A percentile compares a stretch with the other conserved stretches of the same genome.
Conservation (phyloP, 2,113 vertebrate species). For the Fulmarus glacialis region DNA sequence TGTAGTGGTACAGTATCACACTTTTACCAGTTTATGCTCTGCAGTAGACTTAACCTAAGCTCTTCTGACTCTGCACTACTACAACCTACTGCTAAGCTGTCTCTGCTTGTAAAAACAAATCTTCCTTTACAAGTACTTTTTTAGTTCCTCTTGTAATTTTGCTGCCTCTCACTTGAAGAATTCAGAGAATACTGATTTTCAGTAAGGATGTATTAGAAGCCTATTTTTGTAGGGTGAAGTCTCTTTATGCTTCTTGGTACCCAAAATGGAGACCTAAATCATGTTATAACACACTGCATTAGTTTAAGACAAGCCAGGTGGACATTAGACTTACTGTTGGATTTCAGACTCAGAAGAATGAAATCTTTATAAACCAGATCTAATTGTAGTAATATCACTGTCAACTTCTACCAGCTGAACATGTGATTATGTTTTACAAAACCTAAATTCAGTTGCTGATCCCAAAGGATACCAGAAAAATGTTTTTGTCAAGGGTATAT, state of each 20-base stretch:
- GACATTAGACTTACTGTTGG: not conserved
- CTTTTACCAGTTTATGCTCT: not conserved
- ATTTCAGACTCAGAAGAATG: not conserved
- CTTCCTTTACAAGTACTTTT: not conserved
- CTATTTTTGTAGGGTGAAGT: not conserved
- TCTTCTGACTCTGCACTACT: not conserved
- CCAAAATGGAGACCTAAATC: not conserved
- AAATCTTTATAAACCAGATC: not conserved
- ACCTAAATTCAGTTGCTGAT: not conserved
- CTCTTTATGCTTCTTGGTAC: not conserved
- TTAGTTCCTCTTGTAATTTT: not conserved
- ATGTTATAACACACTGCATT: not conserved
- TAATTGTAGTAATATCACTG: not conserved
- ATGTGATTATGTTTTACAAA: not conserved
- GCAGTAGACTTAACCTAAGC: not conserved
- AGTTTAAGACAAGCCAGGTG: not conserved
- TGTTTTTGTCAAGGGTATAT: not conserved
- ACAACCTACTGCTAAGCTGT: not conserved
- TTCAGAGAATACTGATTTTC: not conserved
- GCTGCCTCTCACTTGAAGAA: not conserved
- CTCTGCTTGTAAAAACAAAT: not conserved
- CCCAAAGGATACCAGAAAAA: not conserved
- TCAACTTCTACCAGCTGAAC: not conserved
- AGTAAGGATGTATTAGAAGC: not conserved
- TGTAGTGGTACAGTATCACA: not conserved